Percentiles rank a stretch among this genome's conserved stretches.
These are phyloP conservation scores for Dasyurus viverrinus DNA, from an alignment of 2,113 vertebrate genomes.

Conservation along the genomic window DNA sequence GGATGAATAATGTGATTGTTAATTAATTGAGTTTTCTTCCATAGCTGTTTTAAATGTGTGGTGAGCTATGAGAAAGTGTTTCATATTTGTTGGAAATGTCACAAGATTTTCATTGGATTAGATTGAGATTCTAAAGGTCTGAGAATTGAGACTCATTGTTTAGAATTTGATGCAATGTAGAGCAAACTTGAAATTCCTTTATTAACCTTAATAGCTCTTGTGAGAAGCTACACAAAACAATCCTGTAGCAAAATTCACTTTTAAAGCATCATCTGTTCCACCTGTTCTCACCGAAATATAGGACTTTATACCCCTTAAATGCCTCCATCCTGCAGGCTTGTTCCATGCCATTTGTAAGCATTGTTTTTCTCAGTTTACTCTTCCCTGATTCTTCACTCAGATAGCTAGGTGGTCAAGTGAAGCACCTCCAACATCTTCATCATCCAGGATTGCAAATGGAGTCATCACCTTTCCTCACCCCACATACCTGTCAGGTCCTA, in stretches of 20 bases:
- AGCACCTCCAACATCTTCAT: neutral
- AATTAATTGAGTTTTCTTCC: neutral
- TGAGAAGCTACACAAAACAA: neutral
- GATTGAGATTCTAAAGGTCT: neutral
- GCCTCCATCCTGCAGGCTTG: neutral
- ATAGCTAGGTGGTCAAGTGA: neutral
- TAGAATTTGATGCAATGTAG: neutral
- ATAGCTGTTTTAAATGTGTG: neutral
- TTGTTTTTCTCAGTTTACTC: neutral
- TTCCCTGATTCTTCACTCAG: neutral
- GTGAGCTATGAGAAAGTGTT: neutral
- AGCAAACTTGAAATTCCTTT: neutral
- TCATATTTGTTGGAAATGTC: slow-evolving; percentile 19
- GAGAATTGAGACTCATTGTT: neutral
- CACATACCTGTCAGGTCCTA: neutral
- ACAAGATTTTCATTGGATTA: neutral
- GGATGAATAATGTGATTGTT: neutral
- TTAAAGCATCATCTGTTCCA: neutral
- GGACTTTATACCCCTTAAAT: neutral
- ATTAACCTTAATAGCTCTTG: neutral
- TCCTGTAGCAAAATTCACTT: neutral
- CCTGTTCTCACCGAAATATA: neutral
- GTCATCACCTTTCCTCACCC: too few species aligned
- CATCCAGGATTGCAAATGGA: neutral
- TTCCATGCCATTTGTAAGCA: neutral